These are phyloP conservation scores for Trachymyrmex cornetzi DNA, from an alignment of 1,140 invertebrate genomes.

Conservation along the genomic window DNA sequence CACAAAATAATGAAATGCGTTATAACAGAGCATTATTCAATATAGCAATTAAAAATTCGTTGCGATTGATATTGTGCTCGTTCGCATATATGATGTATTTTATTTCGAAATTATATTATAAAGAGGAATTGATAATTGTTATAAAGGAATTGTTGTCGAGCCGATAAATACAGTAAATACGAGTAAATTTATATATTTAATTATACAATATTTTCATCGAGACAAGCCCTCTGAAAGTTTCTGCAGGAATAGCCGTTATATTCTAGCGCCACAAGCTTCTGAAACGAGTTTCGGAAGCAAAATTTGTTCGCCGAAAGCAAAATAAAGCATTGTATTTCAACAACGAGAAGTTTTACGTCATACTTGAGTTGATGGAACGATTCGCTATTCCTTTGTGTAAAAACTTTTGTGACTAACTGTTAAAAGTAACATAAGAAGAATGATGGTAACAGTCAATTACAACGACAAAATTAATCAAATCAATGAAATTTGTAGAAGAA, in stretches of 20 bases:
- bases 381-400: not conserved
- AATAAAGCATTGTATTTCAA: conserved; percentile 37
- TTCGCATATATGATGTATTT: conserved; percentile 51
- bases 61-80: conserved; percentile 44
- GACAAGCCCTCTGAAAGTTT: conserved; percentile 30
- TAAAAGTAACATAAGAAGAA: not conserved
- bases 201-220: conserved; percentile 44
- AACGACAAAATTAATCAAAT: not conserved
- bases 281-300: conserved; percentile 36
- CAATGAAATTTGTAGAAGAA: not conserved
- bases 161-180: conserved; percentile 47
- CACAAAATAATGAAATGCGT: conserved; percentile 37
- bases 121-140: conserved; percentile 57
- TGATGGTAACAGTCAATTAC: not conserved
- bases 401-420: conserved; percentile 20
- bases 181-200: conserved; percentile 53
- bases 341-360: conserved; percentile 11
- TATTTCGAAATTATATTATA: conserved; percentile 44
- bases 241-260: conserved; percentile 28
- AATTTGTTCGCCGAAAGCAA: conserved; percentile 43
- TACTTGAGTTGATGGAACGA: not conserved
- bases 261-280: conserved; percentile 9
- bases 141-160: conserved; percentile 41
- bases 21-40: conserved; percentile 57
- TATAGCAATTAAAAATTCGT: conserved; percentile 60